phyloP scores from a whole-genome alignment of 2,113 vertebrate species.

The Tyto alba region DNA sequence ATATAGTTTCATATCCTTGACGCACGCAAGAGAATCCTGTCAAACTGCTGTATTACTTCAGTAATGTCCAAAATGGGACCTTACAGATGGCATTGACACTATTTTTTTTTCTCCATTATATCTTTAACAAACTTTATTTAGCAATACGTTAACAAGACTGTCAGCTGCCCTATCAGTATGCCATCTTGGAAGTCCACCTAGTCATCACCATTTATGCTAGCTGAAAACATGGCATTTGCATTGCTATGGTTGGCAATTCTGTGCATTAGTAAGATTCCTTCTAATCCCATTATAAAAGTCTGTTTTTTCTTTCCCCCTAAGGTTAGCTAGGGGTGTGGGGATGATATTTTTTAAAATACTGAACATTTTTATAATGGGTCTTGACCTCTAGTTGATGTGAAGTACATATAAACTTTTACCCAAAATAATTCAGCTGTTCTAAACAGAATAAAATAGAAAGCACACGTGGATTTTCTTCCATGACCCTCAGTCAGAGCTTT shows the following conservation, averaged over 20 bases:
- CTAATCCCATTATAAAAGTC: neutral
- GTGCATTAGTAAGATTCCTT: neutral
- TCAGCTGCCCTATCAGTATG: neutral
- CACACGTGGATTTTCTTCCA: neutral
- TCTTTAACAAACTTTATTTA: neutral
- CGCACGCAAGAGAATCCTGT: rapidly evolving
- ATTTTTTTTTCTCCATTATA: neutral
- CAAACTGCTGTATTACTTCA: neutral
- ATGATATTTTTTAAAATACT: neutral
- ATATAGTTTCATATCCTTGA: neutral
- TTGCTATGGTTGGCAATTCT: neutral
- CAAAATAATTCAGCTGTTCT: neutral
- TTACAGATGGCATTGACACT: neutral
- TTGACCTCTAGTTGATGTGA: neutral
- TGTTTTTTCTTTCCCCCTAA: neutral
- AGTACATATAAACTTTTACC: neutral
- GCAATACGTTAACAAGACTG: neutral
- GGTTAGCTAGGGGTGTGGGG: neutral
- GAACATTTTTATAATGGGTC: neutral
- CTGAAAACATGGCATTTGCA: neutral
- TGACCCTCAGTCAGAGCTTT: neutral
- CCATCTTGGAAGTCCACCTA: neutral
- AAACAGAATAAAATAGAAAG: neutral
- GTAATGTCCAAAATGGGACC: neutral
- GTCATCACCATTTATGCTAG: neutral